Evolutionary conservation across 2,888 invertebrate species (phyloP).

Genomic region (Tenthredo amoena): DNA sequence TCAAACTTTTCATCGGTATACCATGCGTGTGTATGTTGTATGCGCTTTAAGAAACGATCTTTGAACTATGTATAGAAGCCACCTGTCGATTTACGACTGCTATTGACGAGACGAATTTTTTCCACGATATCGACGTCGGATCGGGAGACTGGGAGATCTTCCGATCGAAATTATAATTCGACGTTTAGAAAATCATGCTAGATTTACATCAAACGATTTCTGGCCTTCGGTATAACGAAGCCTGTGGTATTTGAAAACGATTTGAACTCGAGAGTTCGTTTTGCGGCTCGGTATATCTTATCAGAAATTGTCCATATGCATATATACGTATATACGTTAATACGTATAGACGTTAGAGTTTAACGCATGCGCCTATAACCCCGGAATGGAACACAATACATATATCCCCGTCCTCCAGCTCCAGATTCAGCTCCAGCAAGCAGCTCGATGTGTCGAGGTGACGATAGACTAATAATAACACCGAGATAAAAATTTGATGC

Average conservation of each 20-base stretch:
- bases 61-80: too few species aligned
- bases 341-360: background rate
- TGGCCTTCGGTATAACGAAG: background rate
- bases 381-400: constrained; percentile 12
- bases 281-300: constrained; percentile 58
- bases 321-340: background rate
- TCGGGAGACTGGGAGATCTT: too few species aligned
- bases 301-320: background rate
- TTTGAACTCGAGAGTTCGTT: constrained; percentile 52
- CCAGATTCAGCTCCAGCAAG: background rate
- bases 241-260: background rate
- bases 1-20: background rate
- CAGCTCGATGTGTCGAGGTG: constrained; percentile 66
- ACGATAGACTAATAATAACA: constrained; percentile 74
- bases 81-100: too few species aligned
- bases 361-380: constrained; percentile 13
- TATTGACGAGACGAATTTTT: too few species aligned
- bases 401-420: background rate
- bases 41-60: too few species aligned
- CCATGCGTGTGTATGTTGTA: too few species aligned
- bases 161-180: too few species aligned
- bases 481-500: constrained; percentile 72
- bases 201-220: too few species aligned
- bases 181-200: too few species aligned
- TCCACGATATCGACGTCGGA: too few species aligned